Evolutionary conservation across 37 sponge, comb jelly and placozoan species (phyloP), one percentile per base, ranked within the genome.

Genomic region (Ianthella basta): DNA sequence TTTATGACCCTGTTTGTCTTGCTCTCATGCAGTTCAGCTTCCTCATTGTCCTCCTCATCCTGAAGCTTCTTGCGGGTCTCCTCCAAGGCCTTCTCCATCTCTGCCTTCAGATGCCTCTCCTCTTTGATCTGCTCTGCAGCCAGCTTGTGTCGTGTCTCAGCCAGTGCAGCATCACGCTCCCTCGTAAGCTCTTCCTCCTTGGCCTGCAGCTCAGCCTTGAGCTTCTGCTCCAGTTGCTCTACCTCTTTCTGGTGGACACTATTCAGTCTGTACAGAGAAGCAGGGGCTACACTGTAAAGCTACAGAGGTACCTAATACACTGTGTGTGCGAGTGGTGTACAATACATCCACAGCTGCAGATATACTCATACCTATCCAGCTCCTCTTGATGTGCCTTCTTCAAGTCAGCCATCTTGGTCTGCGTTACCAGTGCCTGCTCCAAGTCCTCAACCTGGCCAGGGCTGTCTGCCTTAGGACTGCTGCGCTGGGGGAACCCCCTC

Each of bases 21-120:
- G 18, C 15, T 82, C 65, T 93, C 94, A 53, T 65, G 54, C 59
- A 87, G 84, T 41, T 56, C 32, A 24, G 90, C 94, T 55, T 93
- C 94, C 39, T 93, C 90, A 0, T 89, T 86, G 4, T 92, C 93
- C 79, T 87, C 56, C 63, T 89, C 87, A 25, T 86, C 87, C 59
- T 81, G 64, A 21, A 92, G 69, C 82, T 78, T 75, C 63, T 39
- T 30, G 4, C 59, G 34, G 18, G 82, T 60, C 0, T 63, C 85
- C 18, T 25, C 63, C 27, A 81, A 24, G 8, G 77, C 60, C 4
- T 14, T 82, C 55, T 81, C 78, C 37, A 53, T 81, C 24, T 56
- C 81, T 29, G 60, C 35, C 55, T 35, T 69, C 60, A 89, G 56
- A 2, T 63, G 33, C 33, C 35, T 63, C 74, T 89, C 86, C 55